Percentiles rank a stretch among this genome's conserved stretches.
phyloP scores from a whole-genome alignment of 2,888 invertebrate genomes.

The Nomada goodeniana region DNA sequence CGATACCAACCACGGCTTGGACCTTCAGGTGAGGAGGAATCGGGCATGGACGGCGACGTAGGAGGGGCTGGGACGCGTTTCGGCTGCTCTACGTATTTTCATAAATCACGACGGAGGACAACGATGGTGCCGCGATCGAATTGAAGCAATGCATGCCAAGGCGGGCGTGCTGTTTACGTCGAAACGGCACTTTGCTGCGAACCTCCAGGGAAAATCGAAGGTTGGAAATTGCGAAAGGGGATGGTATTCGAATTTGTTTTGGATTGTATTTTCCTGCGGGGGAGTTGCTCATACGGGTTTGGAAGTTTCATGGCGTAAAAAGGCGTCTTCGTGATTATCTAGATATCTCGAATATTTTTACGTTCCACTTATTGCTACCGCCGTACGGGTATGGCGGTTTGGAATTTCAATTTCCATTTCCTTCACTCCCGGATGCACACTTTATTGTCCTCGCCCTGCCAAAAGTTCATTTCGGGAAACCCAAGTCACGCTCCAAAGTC shows the following conservation, averaged over 20 bases:
- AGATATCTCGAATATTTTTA: too few species aligned
- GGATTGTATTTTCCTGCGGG: too few species aligned
- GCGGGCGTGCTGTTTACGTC: neutral
- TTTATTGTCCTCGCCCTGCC: neutral
- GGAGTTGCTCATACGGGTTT: neutral
- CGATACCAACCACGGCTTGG: slow-evolving; percentile 6
- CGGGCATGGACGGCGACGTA: too few species aligned
- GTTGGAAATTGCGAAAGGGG: neutral
- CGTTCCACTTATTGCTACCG: too few species aligned
- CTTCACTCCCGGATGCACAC: neutral
- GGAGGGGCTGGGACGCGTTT: neutral
- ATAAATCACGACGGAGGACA: slow-evolving; percentile 1
- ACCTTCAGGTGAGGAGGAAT: neutral
- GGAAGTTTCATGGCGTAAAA: neutral
- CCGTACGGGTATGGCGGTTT: neutral
- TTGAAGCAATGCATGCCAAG: slow-evolving; percentile 12
- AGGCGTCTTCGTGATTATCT: too few species aligned
- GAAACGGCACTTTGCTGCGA: neutral
- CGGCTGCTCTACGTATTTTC: slow-evolving; percentile 15
- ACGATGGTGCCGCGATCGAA: slow-evolving; percentile 9
- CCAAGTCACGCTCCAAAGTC: slow-evolving; percentile 25
- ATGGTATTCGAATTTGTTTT: neutral
- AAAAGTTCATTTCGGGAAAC: neutral
- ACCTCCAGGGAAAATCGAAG: neutral
- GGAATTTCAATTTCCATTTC: neutral